Evolutionary conservation across 1,140 invertebrate species (phyloP), one percentile per base, ranked within the genome.

Genomic region (Lysiphlebus fabarum): DNA sequence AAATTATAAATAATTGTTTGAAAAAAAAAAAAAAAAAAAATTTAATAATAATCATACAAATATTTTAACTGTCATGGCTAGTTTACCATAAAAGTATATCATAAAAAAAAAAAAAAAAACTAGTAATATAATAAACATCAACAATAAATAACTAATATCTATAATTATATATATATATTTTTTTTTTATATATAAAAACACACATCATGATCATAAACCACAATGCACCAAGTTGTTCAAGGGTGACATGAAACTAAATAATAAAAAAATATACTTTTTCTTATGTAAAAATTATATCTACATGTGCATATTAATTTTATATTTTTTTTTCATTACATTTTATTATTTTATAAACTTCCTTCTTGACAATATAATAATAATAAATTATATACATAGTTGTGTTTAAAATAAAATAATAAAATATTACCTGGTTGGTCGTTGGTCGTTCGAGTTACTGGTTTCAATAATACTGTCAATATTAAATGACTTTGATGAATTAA

Each of bases 401-500:
- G n/a, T n/a, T n/a, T n/a, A 50, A 60, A 55, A 26, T 26, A 26
- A 34, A 33, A 55, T n/a, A 60, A 49, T 11, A 49, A 50, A 4
- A 55, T 37, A n/a, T 60, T 60, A 60, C 58, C 58, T 54, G 42
- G 59, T 56, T 33, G 54, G 42, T 48, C 44, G 58, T 54, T 54
- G 58, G 14, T 60, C 58, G 51, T 37, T 62, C 36, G 61, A 58
- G 37, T 50, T 56, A 48, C 48, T 57, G 48, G 62, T 56, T 41
- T 63, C 54, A 44, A 63, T 63, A n/a, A 63, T 63, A 47, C 62
- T 63, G 7, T 63, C 62, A 40, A 63, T 63, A 41, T 48, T 63
- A 54, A 63, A 63, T 11, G 58, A 60, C 34, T 60, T 63, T 17
- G 53, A 38, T 9, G 50, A 50, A 11, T 17, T 14, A 33, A 17